These are phyloP conservation scores for Ganaspis brasiliensis DNA, from an alignment of 2,888 invertebrate species.

Conservation along the genomic window DNA sequence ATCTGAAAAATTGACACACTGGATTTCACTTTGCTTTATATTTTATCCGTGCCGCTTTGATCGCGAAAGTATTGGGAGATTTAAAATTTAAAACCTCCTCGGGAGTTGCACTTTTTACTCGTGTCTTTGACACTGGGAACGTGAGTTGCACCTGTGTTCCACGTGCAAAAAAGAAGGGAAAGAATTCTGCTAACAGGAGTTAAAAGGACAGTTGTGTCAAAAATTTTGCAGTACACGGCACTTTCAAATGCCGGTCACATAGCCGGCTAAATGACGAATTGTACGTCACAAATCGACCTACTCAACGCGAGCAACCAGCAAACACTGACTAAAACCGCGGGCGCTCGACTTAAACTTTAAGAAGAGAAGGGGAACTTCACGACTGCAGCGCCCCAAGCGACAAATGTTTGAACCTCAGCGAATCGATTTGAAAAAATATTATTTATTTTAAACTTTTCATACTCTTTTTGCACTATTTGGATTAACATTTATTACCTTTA, in stretches of 20 bases:
- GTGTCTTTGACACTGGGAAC: slow-evolving; percentile 34
- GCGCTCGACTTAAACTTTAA: slow-evolving; percentile 9
- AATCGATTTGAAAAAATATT: not conserved
- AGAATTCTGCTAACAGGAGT: slow-evolving; percentile 27
- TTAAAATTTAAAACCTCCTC: slow-evolving; percentile 9
- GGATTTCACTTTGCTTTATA: not conserved
- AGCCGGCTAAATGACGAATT: slow-evolving; percentile 50
- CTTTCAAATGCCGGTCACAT: slow-evolving; percentile 57
- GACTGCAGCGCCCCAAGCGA: not conserved
- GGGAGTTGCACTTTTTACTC: slow-evolving; percentile 24
- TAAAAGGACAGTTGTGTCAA: slow-evolving; percentile 18
- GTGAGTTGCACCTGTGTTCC: slow-evolving; percentile 27
- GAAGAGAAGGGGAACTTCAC: not conserved
- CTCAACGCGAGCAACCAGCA: slow-evolving; percentile 69
- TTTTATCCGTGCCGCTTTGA: not conserved
- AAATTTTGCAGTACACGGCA: slow-evolving; percentile 31
- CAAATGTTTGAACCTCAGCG: not conserved
- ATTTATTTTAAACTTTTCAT: too few species aligned
- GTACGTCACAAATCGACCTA: slow-evolving; percentile 39
- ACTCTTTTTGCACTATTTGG: too few species aligned
- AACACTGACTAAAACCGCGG: slow-evolving; percentile 63
- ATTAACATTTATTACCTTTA: too few species aligned
- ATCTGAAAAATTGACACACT: not conserved
- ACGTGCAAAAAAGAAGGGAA: slow-evolving; percentile 1
- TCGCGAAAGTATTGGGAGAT: not conserved